Conservation (phyloP, 2,888 invertebrate species). For the Spisula solida region DNA sequence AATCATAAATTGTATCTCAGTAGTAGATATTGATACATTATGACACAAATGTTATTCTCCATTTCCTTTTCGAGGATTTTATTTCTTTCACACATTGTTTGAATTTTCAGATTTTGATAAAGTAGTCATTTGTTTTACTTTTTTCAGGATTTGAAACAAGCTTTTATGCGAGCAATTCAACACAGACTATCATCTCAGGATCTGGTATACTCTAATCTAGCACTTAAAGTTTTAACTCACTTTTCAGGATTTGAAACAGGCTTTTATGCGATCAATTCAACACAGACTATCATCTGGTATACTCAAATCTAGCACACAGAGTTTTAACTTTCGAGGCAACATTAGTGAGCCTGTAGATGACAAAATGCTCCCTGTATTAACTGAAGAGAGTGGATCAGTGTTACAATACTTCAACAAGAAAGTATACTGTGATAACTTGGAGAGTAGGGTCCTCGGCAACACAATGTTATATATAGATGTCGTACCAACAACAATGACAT, state of each 20-base stretch:
- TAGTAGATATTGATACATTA: no score
- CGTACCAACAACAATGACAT: constrained; percentile 92
- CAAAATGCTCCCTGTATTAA: constrained; percentile 75
- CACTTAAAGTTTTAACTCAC: constrained; percentile 3
- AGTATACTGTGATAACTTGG: constrained; percentile 89
- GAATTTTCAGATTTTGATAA: no score
- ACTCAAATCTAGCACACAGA: constrained; percentile 75
- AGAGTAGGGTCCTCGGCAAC: constrained; percentile 92
- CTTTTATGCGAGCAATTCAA: constrained; percentile 66
- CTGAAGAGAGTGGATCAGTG: constrained; percentile 47
- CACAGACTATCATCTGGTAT: constrained; percentile 74
- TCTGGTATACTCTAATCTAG: constrained; percentile 74
- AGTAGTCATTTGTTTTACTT: not conserved
- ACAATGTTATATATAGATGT: constrained; percentile 94
- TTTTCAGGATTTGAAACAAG: constrained; percentile 54
- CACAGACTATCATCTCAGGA: constrained; percentile 76
- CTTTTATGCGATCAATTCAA: constrained; percentile 66
- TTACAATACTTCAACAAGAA: constrained; percentile 71
- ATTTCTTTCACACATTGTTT: no score
- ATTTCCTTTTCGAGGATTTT: no score
- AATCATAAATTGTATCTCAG: no score
- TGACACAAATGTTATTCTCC: no score
- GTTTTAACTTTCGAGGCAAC: constrained; percentile 74
- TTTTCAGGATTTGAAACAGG: constrained; percentile 55
- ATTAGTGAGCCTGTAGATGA: constrained; percentile 49